Evolutionary conservation across 2,113 vertebrate genomes (phyloP).

Genomic region (Columbina picui): DNA sequence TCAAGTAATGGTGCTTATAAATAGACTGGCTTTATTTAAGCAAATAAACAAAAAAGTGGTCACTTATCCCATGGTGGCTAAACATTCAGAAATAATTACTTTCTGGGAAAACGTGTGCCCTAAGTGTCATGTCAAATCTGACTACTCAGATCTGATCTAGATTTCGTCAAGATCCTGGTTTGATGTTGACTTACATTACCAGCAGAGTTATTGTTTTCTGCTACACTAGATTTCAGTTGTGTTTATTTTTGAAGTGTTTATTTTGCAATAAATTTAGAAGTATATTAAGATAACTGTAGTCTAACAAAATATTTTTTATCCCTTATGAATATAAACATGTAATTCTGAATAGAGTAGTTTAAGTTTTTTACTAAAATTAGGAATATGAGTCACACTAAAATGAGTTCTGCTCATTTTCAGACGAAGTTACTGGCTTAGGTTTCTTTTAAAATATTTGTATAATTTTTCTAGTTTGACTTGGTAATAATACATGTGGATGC

Average conservation of each 20-base stretch:
- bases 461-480: not conserved
- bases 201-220: not conserved
- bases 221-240: not conserved
- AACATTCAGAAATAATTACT: not conserved
- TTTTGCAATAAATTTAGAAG: not conserved
- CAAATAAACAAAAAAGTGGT: not conserved
- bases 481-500: not conserved
- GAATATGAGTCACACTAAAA: not conserved
- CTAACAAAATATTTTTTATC: not conserved
- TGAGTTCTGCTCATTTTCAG: not conserved
- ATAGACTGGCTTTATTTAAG: not conserved
- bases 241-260: not conserved
- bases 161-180: not conserved
- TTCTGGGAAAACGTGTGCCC: not conserved
- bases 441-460: not conserved
- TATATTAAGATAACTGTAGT: not conserved
- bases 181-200: not conserved
- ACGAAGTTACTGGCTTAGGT: not conserved
- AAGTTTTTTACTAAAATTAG: not conserved
- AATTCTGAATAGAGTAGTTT: not conserved
- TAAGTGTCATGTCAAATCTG: not conserved
- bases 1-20: not conserved
- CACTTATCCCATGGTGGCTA: not conserved
- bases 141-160: not conserved
- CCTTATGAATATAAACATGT: not conserved